Percentiles rank a stretch among this genome's conserved stretches.
These are phyloP conservation scores for Paramisgurnus dabryanus DNA, from an alignment of 2,113 vertebrate species.

Conservation along the genomic window DNA sequence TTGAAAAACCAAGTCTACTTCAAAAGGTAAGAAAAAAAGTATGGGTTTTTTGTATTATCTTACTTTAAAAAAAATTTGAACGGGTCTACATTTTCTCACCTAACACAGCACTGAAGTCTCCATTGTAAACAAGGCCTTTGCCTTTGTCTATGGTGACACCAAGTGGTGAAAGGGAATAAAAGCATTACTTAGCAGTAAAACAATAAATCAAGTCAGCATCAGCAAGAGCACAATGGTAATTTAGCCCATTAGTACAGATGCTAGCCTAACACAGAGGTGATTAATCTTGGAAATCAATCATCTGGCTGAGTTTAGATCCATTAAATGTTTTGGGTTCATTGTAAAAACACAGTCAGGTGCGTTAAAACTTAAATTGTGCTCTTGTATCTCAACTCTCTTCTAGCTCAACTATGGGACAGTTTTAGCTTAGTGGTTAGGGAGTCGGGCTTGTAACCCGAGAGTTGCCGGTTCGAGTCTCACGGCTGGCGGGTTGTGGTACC, in stretches of 20 bases:
- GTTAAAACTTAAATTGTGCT: no score
- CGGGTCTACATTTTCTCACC: neutral
- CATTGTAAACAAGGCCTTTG: neutral
- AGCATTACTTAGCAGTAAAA: slow-evolving; percentile 23
- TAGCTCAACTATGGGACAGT: no score
- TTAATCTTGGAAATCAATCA: no score
- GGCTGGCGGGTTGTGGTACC: no score
- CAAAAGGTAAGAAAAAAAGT: neutral
- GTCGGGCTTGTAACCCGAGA: no score
- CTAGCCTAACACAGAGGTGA: no score
- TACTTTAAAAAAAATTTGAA: neutral
- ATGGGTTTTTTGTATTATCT: neutral
- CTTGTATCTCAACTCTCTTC: no score
- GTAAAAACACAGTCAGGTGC: no score
- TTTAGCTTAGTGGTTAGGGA: no score
- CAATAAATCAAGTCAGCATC: neutral
- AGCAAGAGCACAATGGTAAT: neutral
- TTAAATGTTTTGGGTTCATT: no score
- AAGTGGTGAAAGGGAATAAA: slow-evolving; percentile 55
- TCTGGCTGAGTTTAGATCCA: no score
- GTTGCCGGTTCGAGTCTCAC: no score
- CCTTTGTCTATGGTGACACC: slow-evolving; percentile 57
- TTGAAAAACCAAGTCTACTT: neutral
- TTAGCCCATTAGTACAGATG: neutral
- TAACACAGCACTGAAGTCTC: neutral